A percentile compares a stretch with the other conserved stretches of the same genome.
Evolutionary conservation across 2,888 invertebrate genomes (phyloP).

Genomic region (Ischnura elegans): DNA sequence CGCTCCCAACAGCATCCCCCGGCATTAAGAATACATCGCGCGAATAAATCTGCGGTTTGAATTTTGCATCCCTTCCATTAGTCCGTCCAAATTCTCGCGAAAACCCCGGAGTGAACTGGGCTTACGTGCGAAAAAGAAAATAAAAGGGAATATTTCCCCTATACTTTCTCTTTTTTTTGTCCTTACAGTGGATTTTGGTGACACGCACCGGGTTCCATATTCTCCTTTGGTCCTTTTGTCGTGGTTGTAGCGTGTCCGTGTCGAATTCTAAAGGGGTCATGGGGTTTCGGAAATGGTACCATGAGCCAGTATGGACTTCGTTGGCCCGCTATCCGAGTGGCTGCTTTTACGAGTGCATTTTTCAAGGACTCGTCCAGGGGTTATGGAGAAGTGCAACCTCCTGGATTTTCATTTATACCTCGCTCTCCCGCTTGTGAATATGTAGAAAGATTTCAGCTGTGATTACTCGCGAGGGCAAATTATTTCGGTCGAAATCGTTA

Average conservation of each 20-base stretch:
- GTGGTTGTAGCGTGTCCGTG: neutral
- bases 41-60: constrained; percentile 31
- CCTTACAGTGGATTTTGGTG: neutral
- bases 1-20: neutral
- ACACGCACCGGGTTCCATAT: neutral
- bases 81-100: neutral
- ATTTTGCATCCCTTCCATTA: constrained; percentile 8
- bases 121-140: neutral
- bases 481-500: neutral
- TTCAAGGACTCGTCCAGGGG: neutral
- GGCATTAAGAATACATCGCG: neutral
- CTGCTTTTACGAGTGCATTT: neutral
- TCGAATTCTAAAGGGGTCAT: neutral
- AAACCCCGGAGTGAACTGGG: neutral
- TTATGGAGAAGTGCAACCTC: neutral
- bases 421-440: neutral
- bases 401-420: neutral
- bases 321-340: neutral
- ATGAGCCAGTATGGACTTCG: neutral
- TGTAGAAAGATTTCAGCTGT: neutral
- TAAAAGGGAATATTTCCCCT: neutral
- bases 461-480: neutral
- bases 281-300: neutral
- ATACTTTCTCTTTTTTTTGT: neutral
- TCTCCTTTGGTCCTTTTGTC: neutral